These are phyloP conservation scores for Paedocypris micromegethes DNA, from an alignment of 2,797 vertebrate genomes.

Conservation along the genomic window DNA sequence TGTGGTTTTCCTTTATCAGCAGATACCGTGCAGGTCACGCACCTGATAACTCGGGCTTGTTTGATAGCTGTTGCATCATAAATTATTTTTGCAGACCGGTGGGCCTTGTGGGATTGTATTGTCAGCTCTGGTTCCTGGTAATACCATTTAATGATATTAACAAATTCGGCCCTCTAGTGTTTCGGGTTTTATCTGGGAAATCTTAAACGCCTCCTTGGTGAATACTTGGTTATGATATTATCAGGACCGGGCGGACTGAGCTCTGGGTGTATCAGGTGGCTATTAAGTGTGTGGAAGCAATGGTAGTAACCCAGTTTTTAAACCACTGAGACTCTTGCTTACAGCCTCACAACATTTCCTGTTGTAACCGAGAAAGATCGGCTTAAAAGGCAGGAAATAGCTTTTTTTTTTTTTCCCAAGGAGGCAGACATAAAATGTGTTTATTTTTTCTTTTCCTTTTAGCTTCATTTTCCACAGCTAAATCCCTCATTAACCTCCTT, in stretches of 20 bases:
- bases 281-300: conserved; percentile 68
- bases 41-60: conserved; percentile 94
- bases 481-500: conserved; percentile 65
- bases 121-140: conserved; percentile 90
- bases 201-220: conserved; percentile 95
- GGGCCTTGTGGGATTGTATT: conserved; percentile 83
- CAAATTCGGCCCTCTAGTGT: conserved; percentile 96
- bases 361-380: conserved; percentile 63
- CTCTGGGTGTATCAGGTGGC: conserved; percentile 74
- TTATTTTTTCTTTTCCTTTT: conserved; percentile 59
- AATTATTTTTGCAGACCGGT: conserved; percentile 92
- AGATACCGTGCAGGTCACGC: conserved; percentile 80
- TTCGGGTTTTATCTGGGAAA: conserved; percentile 93
- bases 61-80: conserved; percentile 97
- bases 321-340: conserved; percentile 63
- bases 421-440: conserved; percentile 52
- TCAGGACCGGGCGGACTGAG: conserved; percentile 75
- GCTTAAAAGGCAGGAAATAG: conserved; percentile 57
- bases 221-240: conserved; percentile 96
- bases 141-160: conserved; percentile 99
- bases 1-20: background rate
- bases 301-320: conserved; percentile 72
- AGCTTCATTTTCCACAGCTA: conserved; percentile 56
- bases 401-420: conserved; percentile 55
- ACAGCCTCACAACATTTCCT: conserved; percentile 69